phyloP scores from a whole-genome alignment of 2,797 vertebrate species.

The Borostomias antarcticus region DNA sequence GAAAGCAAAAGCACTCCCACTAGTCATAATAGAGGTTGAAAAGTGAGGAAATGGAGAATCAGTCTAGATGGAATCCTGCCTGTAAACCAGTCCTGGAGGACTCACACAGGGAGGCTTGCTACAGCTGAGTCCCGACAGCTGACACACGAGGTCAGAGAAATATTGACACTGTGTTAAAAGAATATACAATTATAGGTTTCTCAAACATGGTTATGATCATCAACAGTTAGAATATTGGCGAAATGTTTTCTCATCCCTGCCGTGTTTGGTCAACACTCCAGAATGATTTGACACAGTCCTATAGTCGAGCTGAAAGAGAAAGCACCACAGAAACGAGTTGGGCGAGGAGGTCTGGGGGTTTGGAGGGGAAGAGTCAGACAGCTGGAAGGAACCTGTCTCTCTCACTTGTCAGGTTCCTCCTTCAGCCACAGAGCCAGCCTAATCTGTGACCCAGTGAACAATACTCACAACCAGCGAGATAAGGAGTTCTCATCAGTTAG shows the following conservation, averaged over 20 bases:
- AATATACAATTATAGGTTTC: constrained; percentile 10
- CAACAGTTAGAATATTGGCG: not conserved
- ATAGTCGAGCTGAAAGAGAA: not conserved
- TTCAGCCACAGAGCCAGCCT: constrained; percentile 58
- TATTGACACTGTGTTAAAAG: constrained; percentile 14
- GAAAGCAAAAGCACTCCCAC: not conserved
- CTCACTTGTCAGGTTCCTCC: constrained; percentile 62
- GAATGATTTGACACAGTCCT: constrained; percentile 10
- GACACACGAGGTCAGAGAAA: constrained; percentile 16
- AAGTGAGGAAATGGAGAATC: not conserved
- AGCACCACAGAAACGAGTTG: constrained; percentile 7
- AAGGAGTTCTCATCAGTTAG: constrained; percentile 49
- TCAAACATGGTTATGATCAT: constrained; percentile 11
- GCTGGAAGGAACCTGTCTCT: constrained; percentile 60
- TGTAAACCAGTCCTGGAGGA: not conserved
- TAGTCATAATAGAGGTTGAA: constrained; percentile 5
- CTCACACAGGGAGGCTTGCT: not conserved
- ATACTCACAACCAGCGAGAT: constrained; percentile 49
- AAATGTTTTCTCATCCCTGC: constrained; percentile 1
- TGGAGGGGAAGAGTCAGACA: constrained; percentile 25
- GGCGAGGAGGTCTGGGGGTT: constrained; percentile 36
- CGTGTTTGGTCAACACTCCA: not conserved
- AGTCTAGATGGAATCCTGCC: not conserved
- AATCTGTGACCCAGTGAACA: constrained; percentile 72
- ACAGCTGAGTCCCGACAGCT: constrained; percentile 3